phyloP scores from a whole-genome alignment of 2,113 vertebrate species.

The Garra rufa region DNA sequence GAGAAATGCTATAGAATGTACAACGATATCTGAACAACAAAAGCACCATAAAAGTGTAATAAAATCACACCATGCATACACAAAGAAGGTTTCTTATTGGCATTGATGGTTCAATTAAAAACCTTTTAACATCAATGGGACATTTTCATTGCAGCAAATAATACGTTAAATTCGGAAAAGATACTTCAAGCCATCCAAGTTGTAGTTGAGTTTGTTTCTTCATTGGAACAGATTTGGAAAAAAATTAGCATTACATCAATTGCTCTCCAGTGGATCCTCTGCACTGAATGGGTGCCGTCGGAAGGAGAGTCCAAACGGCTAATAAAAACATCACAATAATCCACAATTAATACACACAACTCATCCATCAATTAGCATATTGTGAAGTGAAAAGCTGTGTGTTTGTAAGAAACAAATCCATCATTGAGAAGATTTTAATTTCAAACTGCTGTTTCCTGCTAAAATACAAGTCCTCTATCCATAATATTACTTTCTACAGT shows the following conservation, averaged over 20 bases:
- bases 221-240: background rate
- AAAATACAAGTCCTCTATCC: too few species aligned
- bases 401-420: too few species aligned
- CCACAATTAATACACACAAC: background rate
- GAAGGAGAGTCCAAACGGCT: background rate
- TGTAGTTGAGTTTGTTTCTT: too few species aligned
- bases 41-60: background rate
- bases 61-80: background rate
- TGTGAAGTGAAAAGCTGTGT: too few species aligned
- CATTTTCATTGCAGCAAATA: background rate
- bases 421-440: too few species aligned
- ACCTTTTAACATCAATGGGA: background rate
- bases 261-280: too few species aligned
- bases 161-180: background rate
- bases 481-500: too few species aligned
- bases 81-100: background rate
- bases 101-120: background rate
- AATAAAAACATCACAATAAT: background rate
- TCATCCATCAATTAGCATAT: too few species aligned
- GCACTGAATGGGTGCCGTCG: background rate
- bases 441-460: too few species aligned
- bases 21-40: background rate
- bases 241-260: background rate
- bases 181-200: too few species aligned
- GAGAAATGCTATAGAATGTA: background rate